A percentile compares a stretch with the other conserved stretches of the same genome.
Evolutionary conservation across 1,140 invertebrate species (phyloP).

Genomic region (Lepidurus couesii): DNA sequence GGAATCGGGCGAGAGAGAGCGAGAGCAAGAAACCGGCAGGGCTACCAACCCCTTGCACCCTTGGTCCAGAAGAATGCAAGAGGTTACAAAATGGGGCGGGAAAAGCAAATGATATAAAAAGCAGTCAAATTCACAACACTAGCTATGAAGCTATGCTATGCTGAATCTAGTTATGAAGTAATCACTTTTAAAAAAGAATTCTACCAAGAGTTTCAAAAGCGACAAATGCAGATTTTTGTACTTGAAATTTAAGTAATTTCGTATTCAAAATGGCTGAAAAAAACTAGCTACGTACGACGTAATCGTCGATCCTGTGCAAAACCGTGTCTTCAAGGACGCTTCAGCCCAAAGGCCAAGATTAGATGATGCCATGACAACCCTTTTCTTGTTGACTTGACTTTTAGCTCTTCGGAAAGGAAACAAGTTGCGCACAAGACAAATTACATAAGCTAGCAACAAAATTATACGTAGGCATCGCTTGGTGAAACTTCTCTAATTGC

Average conservation of each 20-base stretch:
- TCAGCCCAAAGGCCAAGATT: neutral
- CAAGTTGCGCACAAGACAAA: neutral
- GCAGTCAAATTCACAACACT: no score
- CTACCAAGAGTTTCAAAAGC: neutral
- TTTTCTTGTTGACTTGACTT: slow-evolving; percentile 5
- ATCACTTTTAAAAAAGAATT: no score
- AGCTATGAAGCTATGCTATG: no score
- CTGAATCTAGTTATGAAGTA: no score
- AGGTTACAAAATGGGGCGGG: no score
- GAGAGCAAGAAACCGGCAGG: no score
- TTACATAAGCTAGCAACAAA: neutral
- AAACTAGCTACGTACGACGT: neutral
- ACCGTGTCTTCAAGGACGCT: neutral
- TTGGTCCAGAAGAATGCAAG: no score
- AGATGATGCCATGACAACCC: neutral
- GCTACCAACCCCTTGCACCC: no score
- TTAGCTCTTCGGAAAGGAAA: slow-evolving; percentile 7
- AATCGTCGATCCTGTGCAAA: neutral
- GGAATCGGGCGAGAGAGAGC: no score
- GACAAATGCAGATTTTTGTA: neutral
- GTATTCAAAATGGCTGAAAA: neutral
- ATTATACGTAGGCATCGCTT: neutral
- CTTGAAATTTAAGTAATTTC: neutral
- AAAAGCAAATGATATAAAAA: no score
- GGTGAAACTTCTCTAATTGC: neutral